Conservation (phyloP, 2,888 invertebrate species). For the Aphodius sticticus region DNA sequence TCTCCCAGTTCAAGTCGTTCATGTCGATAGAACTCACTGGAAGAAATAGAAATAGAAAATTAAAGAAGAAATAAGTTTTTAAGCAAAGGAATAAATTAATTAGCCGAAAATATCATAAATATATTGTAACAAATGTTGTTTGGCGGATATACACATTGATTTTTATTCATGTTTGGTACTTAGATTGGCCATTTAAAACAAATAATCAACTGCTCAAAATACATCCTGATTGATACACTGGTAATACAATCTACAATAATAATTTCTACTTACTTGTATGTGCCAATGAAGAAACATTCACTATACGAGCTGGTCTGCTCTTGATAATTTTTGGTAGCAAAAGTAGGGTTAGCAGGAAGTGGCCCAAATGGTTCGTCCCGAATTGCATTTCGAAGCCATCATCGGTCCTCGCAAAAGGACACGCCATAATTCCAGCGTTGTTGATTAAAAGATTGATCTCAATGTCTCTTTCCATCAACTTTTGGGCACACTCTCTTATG, state of each 20-base stretch:
- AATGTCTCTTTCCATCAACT: constrained; percentile 58
- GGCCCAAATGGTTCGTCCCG: constrained; percentile 69
- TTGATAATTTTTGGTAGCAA: constrained; percentile 61
- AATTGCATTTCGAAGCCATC: constrained; percentile 73
- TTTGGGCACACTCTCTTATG: constrained; percentile 56
- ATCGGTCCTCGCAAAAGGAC: constrained; percentile 65
- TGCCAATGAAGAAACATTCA: constrained; percentile 59
- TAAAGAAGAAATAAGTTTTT: too few relatives aligned
- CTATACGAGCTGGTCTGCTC: constrained; percentile 64
- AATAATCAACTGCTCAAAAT: too few relatives aligned
- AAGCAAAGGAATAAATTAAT: too few relatives aligned
- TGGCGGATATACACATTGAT: too few relatives aligned
- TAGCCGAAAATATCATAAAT: too few relatives aligned
- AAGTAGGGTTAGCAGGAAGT: constrained; percentile 59
- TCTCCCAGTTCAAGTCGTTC: constrained; percentile 77
- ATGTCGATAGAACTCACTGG: constrained; percentile 64
- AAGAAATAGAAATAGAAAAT: not conserved
- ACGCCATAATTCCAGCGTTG: constrained; percentile 75
- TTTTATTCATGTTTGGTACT: too few relatives aligned
- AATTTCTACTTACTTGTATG: too few relatives aligned
- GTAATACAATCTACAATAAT: too few relatives aligned
- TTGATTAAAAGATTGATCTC: constrained; percentile 72
- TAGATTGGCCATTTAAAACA: too few relatives aligned
- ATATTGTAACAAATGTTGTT: too few relatives aligned
- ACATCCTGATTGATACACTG: too few relatives aligned